Base-by-base conservation (phyloP, 1,140 invertebrate species). In the Drosophila lacteicornis region DNA sequence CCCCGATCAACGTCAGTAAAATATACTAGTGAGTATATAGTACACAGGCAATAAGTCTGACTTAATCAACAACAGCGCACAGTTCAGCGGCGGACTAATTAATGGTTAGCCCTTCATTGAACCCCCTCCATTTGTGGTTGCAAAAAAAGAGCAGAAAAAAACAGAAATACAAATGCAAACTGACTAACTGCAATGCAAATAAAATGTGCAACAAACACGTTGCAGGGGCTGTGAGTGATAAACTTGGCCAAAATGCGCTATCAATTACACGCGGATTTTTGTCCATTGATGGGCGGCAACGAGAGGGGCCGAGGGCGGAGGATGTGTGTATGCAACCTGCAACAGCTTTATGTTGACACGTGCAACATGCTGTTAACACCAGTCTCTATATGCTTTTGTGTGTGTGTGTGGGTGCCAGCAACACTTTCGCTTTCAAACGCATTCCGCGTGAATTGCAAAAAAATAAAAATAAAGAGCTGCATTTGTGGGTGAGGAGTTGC, bases 281-380 rank as follows among this genome's bases (percentile, higher is more conserved):
- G 84, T 78, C 76, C 83, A 83, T 79, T 84, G 82, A 77, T 83
- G 70, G 62, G 55, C 33, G 55, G 61, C 19, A 33, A 5, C 17
- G 11, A 13, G 6, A 17, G 22, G 2, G 42, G 9, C 13, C 2
- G 55, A n/a, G 25, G 22, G 30, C 7, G 22, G 38, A 19, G 49
- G 11, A 6, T 19, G 22, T 69, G 68, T 27, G 9, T 5, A 45
- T 50, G 71, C 81, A 68, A 87, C 82, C 82, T 86, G 82, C 82
- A 87, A 76, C 83, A 79, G 78, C 57, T 86, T 79, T 71, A 66
- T 87, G 80, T 87, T 87, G 83, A 87, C 83, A 88, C 84, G 77
- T 84, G 83, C 84, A 87, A 88, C 83, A 88, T 87, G 83, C 84
- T 88, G 83, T 87, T 88, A 88, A 88, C 83, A 86, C 75, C 83